phyloP scores from a whole-genome alignment of 1,140 invertebrate species.

The Schlechtendalia chinensis region DNA sequence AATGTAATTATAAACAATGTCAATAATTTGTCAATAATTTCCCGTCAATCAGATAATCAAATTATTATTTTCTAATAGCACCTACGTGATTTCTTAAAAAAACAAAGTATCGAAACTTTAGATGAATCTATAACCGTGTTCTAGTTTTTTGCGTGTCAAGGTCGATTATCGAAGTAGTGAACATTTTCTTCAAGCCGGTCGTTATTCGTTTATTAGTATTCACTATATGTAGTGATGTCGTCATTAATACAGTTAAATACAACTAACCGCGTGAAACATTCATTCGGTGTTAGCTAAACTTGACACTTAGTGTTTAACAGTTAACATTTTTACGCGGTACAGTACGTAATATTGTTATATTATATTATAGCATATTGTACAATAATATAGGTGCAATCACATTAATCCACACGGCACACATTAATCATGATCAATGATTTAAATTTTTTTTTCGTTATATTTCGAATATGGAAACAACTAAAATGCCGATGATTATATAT shows the following conservation, averaged over 20 bases:
- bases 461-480: too few species aligned
- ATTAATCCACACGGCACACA: too few species aligned
- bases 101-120: slow-evolving; percentile 6
- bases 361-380: too few species aligned
- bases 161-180: slow-evolving; percentile 25
- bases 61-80: not conserved
- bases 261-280: not conserved
- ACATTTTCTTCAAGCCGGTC: not conserved
- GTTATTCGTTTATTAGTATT: not conserved
- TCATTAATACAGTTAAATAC: not conserved
- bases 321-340: not conserved
- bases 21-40: not conserved
- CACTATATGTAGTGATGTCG: not conserved
- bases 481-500: too few species aligned
- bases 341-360: too few species aligned
- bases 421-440: too few species aligned
- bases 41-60: not conserved
- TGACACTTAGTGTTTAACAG: not conserved
- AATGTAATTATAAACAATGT: not conserved
- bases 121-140: slow-evolving; percentile 9
- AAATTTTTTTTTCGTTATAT: too few species aligned
- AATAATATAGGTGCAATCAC: too few species aligned
- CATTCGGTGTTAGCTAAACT: not conserved
- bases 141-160: slow-evolving; percentile 45
- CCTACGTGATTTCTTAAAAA: not conserved